Evolutionary conservation across 2,888 invertebrate genomes (phyloP), one percentile per base, ranked within the genome.

Genomic region (Caenorhabditis sp.): DNA sequence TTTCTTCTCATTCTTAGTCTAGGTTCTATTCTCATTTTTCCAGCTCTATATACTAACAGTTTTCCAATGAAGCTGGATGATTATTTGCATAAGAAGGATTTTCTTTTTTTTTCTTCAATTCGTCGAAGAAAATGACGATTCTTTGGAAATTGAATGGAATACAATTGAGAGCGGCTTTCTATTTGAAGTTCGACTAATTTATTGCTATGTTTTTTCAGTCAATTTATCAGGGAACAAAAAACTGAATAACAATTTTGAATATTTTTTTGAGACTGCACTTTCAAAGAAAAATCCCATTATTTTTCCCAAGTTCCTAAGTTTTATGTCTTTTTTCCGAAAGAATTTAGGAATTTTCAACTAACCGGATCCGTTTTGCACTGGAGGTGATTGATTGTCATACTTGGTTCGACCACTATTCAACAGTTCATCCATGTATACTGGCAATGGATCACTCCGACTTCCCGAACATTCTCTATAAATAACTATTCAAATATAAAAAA

Each of bases 321-420:
- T n/a, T n/a, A n/a, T n/a, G n/a, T n/a, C n/a, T n/a, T 31, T 31
- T 31, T 31, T 31, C 10, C 31, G 31, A 31, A 43, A 14, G 17
- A 60, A 54, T 60, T 43, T 36, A n/a, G 8, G 21, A 43, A 43
- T 7, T 49, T 36, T 7, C 7, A 49, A 49, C 60, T 31, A 50
- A 23, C 38, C 49, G 1, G 10, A 53, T 21, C 68, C 69, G 70
- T 64, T 67, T 50, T 85, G 84, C 1, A 85, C 82, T n/a, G 86
- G 86, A 8, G 87, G 85, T 17, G 85, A 84, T 59, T 87, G 85
- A 60, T 84, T 86, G 68, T 86, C 86, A 62, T 86, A 86, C n/a
- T 82, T 77, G 12, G 69, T 23, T 43, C 86, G 59, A 3, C 86
- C 86, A 10, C 83, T 83, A 58, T 76, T 59, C 60, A 86, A 63